Evolutionary conservation across 1,140 invertebrate species (phyloP).

Genomic region (Drosophila albomicans): DNA sequence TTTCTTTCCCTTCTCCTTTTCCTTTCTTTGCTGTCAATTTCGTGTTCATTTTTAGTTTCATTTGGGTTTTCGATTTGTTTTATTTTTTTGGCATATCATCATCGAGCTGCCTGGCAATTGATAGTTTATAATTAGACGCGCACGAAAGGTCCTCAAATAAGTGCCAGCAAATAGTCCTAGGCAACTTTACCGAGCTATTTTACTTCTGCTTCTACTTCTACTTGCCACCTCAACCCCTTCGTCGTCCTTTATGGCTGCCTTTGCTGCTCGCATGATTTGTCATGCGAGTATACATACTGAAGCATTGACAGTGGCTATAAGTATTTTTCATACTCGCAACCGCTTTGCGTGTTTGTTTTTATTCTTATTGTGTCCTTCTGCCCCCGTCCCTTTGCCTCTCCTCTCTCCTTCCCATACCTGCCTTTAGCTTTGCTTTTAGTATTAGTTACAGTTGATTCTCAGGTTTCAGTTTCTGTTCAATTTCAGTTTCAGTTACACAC

Average conservation of each 20-base stretch:
- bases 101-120: conserved; percentile 22
- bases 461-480: conserved; percentile 29
- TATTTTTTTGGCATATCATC: conserved; percentile 10
- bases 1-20: background rate
- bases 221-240: background rate
- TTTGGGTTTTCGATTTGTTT: conserved; percentile 12
- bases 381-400: background rate
- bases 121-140: conserved; percentile 41
- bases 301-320: conserved; percentile 35
- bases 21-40: background rate
- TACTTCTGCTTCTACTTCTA: too few relatives aligned
- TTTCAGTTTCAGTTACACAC: conserved; percentile 18
- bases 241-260: too few relatives aligned
- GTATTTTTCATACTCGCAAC: conserved; percentile 31
- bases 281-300: conserved; percentile 44
- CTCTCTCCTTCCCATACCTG: background rate
- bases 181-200: background rate
- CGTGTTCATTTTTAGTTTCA: background rate
- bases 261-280: conserved; percentile 65
- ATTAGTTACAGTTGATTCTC: conserved; percentile 24
- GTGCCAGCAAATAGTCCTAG: conserved; percentile 12
- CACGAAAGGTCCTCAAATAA: conserved; percentile 19
- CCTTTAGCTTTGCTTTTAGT: conserved; percentile 34
- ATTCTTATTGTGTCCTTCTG: conserved; percentile 6
- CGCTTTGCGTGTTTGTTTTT: conserved; percentile 58